These are phyloP conservation scores for Danionella dracula DNA, from an alignment of 2,797 vertebrate species.

Conservation along the genomic window DNA sequence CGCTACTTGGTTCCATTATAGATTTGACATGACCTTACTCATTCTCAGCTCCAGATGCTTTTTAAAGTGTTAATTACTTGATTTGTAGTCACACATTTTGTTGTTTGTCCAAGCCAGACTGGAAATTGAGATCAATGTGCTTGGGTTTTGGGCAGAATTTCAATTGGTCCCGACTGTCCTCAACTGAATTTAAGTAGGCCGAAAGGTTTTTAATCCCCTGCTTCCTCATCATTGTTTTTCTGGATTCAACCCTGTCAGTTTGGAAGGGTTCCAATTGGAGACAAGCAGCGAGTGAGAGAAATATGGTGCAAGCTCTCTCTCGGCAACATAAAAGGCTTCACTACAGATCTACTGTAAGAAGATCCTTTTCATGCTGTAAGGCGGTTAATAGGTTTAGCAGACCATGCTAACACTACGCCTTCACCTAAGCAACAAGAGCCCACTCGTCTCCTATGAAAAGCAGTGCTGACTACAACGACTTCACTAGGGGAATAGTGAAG, in stretches of 20 bases:
- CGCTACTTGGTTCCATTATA: conserved; percentile 43
- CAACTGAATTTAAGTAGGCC: conserved; percentile 60
- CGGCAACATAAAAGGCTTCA: neutral
- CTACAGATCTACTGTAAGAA: neutral
- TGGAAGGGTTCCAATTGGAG: conserved; percentile 18
- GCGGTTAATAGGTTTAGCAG: conserved; percentile 25
- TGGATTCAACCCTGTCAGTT: conserved; percentile 32
- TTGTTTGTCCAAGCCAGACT: conserved; percentile 66
- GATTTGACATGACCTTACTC: conserved; percentile 57
- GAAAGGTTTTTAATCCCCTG: conserved; percentile 29
- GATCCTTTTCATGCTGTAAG: neutral
- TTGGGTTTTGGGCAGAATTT: conserved; percentile 58
- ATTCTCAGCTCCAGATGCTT: conserved; percentile 50
- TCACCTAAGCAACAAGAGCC: neutral
- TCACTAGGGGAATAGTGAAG: neutral
- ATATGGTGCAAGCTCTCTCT: neutral
- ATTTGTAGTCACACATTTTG: conserved; percentile 66
- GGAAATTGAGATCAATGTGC: conserved; percentile 68
- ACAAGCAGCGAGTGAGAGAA: neutral
- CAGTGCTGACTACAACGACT: neutral
- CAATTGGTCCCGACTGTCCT: conserved; percentile 50
- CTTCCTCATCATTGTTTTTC: conserved; percentile 19
- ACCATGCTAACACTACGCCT: conserved; percentile 3
- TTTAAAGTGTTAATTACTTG: conserved; percentile 70
- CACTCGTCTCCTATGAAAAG: neutral